Evolutionary conservation across 2,797 vertebrate genomes (phyloP).

Genomic region (Gobio occitaniae): DNA sequence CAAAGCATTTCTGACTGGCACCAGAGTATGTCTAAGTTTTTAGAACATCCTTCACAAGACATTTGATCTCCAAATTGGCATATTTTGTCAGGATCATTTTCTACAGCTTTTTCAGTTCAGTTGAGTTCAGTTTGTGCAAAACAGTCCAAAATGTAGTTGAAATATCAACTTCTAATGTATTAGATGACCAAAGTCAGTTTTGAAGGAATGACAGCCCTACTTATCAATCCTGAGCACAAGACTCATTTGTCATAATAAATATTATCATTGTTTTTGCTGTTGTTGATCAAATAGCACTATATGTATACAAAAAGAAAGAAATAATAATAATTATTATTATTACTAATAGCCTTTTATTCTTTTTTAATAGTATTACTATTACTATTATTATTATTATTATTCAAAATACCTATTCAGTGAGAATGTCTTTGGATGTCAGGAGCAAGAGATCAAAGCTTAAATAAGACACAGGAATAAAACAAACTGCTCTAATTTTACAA

Average conservation of each 20-base stretch:
- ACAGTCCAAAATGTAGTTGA: too few species aligned
- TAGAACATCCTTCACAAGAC: background rate
- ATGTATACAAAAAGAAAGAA: background rate
- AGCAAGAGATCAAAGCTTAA: conserved; percentile 13
- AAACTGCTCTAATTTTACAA: conserved; percentile 24
- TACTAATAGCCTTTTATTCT: background rate
- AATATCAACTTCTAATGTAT: background rate
- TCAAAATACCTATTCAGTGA: background rate
- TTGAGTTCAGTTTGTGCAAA: background rate
- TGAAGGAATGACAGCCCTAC: background rate
- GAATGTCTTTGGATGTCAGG: background rate
- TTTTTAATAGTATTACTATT: background rate
- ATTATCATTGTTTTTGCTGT: background rate
- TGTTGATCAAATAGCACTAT: background rate
- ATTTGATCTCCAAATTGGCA: background rate
- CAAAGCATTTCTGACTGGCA: background rate
- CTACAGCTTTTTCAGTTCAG: background rate
- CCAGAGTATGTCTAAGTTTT: background rate
- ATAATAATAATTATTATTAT: background rate
- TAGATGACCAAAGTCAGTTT: background rate
- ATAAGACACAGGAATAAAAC: background rate
- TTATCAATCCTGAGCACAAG: background rate
- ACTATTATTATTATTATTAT: background rate
- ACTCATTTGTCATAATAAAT: background rate
- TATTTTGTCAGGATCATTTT: background rate